Base-by-base conservation (phyloP, 2,888 invertebrate genomes). In the Peribatodes rhomboidaria region DNA sequence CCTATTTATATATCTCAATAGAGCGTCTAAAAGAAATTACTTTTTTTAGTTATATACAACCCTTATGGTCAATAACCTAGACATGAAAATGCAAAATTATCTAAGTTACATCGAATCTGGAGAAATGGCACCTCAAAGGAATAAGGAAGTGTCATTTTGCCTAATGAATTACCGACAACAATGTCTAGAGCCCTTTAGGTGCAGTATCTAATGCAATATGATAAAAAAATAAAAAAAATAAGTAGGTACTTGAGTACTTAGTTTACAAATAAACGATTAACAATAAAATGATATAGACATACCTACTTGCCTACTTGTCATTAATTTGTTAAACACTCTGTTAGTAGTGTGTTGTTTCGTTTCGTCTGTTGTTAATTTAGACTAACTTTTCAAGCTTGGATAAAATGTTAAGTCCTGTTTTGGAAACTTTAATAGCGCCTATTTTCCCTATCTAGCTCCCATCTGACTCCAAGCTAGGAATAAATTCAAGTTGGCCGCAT, bases 401-500 rank as follows among this genome's bases (percentile, higher is more conserved):
- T 44, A 31, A 65, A 61, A 65, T 61, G 65, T 65, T 16, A 65
- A 33, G 39, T 53, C 67, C 62, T 61, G 60, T 61, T 71, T 68
- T 49, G 65, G 65, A 68, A 72, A 59, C 39, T 56, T 72, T 69
- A 74, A 73, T 68, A 75, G 66, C 69, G 68, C 69, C 66, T 65
- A 65, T 71, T 69, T 65, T 65, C 65, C 60, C 53, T 66, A 70
- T 68, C 61, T 69, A 72, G 62, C 60, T 64, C 56, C 69, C 69
- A 76, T 76, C 68, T 62, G 56, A 65, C 66, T 65, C 54, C 44
- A 52, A 67, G 57, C 66, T 71, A 68, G 72, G 74, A 75, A 83
- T 82, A 84, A 84, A 83, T 81, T 77, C 71, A 73, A 71, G 64
- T 69, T 74, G 80, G 78, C 77, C 80, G 80, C 81, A 79, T 80